phyloP scores from a whole-genome alignment of 2,113 vertebrate species.

The Semnopithecus entellus region DNA sequence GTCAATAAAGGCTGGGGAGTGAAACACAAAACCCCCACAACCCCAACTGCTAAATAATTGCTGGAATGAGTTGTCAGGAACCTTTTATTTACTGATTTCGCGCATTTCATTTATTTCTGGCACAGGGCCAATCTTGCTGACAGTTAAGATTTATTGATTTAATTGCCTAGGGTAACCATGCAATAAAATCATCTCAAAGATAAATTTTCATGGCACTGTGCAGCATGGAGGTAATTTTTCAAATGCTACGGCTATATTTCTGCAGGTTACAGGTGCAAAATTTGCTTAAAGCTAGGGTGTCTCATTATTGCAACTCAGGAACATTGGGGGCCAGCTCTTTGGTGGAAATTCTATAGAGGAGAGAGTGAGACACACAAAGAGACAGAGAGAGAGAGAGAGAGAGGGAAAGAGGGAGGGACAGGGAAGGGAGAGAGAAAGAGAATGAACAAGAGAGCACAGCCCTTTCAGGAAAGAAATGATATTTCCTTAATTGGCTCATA shows the following conservation, averaged over 20 bases:
- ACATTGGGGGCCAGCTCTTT: constrained; percentile 76
- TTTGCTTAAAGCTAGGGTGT: constrained; percentile 90
- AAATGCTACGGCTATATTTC: constrained; percentile 90
- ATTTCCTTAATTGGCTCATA: constrained; percentile 87
- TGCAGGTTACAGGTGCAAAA: constrained; percentile 92
- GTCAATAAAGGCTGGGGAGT: constrained; percentile 83
- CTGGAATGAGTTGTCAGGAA: constrained; percentile 91
- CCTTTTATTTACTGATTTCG: constrained; percentile 93
- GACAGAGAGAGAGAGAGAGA: neutral
- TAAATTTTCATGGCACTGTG: constrained; percentile 93
- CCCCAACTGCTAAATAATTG: constrained; percentile 91
- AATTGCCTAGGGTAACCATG: constrained; percentile 96
- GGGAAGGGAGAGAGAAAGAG: neutral
- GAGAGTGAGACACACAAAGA: neutral
- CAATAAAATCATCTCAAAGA: constrained; percentile 96
- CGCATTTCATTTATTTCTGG: constrained; percentile 92
- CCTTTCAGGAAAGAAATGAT: constrained; percentile 80
- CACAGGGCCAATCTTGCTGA: constrained; percentile 87
- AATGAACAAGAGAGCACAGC: neutral
- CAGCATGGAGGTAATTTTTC: constrained; percentile 92
- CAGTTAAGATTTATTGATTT: constrained; percentile 97
- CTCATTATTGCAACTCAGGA: constrained; percentile 85
- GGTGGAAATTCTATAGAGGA: constrained; percentile 64
- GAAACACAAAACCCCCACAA: constrained; percentile 75
- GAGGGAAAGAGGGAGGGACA: neutral